These are phyloP conservation scores for Embiotoca jacksoni DNA, from an alignment of 2,113 vertebrate species.

Conservation along the genomic window DNA sequence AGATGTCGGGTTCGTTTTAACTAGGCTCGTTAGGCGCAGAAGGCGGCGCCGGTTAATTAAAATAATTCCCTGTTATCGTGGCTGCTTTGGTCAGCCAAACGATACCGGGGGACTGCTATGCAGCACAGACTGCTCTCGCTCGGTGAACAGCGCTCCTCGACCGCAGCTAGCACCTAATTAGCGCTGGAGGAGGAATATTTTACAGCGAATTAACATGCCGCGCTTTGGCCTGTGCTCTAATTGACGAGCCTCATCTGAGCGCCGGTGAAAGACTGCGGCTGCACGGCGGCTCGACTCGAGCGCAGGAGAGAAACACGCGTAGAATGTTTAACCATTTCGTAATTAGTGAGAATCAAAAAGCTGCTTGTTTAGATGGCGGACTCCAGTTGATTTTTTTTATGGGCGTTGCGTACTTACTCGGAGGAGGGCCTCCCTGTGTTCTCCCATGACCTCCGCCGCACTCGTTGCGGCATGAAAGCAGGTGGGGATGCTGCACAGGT, in stretches of 20 bases:
- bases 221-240: conserved; percentile 77
- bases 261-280: conserved; percentile 63
- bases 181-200: conserved; percentile 84
- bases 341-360: conserved; percentile 80
- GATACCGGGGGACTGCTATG: conserved; percentile 82
- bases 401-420: conserved; percentile 28
- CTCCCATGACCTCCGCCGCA: conserved; percentile 65
- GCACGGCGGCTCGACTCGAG: conserved; percentile 48
- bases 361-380: conserved; percentile 70
- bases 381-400: conserved; percentile 62
- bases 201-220: conserved; percentile 83
- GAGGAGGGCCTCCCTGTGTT: conserved; percentile 52
- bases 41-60: conserved; percentile 87
- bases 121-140: conserved; percentile 75
- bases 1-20: conserved; percentile 78
- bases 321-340: conserved; percentile 80
- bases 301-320: conserved; percentile 64
- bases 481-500: conserved; percentile 51
- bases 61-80: conserved; percentile 85
- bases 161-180: conserved; percentile 83
- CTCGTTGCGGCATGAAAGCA: conserved; percentile 42
- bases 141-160: conserved; percentile 62
- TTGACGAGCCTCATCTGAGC: conserved; percentile 81
- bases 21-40: conserved; percentile 86
- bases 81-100: conserved; percentile 86